phyloP scores from a whole-genome alignment of 1,140 invertebrate genomes.

The Apis cerana region DNA sequence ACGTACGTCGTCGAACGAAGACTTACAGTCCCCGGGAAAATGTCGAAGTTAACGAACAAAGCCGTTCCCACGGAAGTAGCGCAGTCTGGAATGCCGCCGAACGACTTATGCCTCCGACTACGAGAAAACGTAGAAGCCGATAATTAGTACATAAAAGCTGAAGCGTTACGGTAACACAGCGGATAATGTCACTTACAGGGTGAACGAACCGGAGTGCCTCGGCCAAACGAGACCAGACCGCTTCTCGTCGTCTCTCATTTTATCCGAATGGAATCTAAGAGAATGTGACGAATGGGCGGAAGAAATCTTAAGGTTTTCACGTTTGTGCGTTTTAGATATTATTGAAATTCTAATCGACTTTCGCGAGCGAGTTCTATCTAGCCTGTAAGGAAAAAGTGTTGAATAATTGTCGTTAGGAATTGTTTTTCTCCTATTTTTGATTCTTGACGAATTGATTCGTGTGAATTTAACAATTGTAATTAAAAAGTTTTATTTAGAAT shows the following conservation, averaged over 20 bases:
- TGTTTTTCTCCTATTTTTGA: too few species aligned
- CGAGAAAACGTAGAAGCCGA: constrained; percentile 41
- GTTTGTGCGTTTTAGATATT: neutral
- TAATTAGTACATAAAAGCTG: constrained; percentile 51
- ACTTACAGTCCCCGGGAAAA: constrained; percentile 37
- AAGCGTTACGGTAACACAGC: constrained; percentile 31
- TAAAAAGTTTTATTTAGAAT: too few species aligned
- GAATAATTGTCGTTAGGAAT: too few species aligned
- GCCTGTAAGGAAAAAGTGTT: too few species aligned
- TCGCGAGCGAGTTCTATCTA: neutral
- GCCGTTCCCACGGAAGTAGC: constrained; percentile 53
- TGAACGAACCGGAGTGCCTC: constrained; percentile 43
- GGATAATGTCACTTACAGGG: constrained; percentile 35
- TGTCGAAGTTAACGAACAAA: constrained; percentile 53
- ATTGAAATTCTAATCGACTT: constrained; percentile 4
- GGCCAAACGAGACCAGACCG: neutral
- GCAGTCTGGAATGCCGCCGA: constrained; percentile 38
- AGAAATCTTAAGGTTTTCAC: neutral
- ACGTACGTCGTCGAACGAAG: constrained; percentile 24
- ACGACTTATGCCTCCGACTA: constrained; percentile 27
- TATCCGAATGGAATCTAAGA: constrained; percentile 26
- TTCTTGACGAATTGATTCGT: too few species aligned
- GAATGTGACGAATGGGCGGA: neutral
- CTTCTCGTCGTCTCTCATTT: constrained; percentile 23
- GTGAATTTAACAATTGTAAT: too few species aligned